phyloP scores from a whole-genome alignment of 2,113 vertebrate genomes.

The Corvus moneduloides region DNA sequence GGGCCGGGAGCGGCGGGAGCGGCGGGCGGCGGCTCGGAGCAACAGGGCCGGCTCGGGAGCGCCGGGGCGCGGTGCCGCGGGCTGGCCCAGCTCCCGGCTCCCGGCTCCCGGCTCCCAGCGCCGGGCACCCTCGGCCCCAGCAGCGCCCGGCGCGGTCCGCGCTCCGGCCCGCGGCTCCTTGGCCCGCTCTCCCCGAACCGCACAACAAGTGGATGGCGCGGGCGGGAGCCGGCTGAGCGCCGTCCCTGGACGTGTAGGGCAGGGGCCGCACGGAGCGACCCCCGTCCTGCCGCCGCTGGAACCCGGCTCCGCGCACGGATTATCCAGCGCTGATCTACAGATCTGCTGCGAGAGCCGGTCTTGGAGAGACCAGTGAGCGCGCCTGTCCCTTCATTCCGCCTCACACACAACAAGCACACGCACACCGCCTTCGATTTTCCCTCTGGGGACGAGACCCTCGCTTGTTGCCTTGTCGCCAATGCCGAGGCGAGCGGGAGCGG shows the following conservation, averaged over 20 bases:
- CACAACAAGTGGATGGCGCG: constrained; percentile 74
- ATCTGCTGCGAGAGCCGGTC: not conserved
- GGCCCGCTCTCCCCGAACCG: not conserved
- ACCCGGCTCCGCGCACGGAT: not conserved
- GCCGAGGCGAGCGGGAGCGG: constrained; percentile 49
- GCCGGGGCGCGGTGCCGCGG: not conserved
- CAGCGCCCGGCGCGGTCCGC: not conserved
- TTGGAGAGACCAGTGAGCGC: not conserved
- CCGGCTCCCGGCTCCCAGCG: not conserved
- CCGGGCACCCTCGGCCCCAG: not conserved
- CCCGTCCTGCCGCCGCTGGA: not conserved
- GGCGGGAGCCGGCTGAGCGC: constrained; percentile 54
- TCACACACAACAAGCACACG: not conserved
- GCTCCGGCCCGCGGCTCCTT: not conserved
- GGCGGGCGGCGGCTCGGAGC: constrained; percentile 50
- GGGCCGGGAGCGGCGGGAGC: not conserved
- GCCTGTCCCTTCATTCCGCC: not conserved
- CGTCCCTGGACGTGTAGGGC: not conserved
- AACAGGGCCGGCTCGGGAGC: constrained; percentile 12
- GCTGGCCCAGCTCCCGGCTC: not conserved
- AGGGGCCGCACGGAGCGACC: not conserved
- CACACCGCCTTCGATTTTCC: not conserved
- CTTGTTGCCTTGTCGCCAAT: constrained; percentile 18
- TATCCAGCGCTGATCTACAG: not conserved
- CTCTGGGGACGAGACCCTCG: not conserved